These are phyloP conservation scores for Platichthys stellatus DNA, from an alignment of 2,113 vertebrate species.

Conservation along the genomic window DNA sequence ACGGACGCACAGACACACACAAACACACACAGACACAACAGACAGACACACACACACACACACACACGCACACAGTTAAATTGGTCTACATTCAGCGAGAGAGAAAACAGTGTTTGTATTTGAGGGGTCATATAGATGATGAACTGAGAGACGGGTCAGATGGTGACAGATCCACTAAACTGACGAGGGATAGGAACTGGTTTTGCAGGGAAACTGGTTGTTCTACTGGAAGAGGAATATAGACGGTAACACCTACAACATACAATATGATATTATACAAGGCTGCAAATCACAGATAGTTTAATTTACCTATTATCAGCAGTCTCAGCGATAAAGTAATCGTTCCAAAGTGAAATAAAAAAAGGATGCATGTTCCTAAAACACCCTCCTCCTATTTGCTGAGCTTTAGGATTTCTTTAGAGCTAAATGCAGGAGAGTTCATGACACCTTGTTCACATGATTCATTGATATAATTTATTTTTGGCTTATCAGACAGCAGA, in stretches of 20 bases:
- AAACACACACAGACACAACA: background rate
- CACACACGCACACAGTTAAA: too few relatives aligned
- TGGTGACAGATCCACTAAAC: background rate
- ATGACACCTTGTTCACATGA: slow-evolving; percentile 6
- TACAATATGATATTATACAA: background rate
- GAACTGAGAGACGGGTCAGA: background rate
- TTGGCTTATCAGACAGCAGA: background rate
- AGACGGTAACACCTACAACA: background rate
- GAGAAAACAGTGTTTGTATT: background rate
- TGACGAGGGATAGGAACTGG: background rate
- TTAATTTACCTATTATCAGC: too few relatives aligned
- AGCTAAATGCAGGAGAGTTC: background rate
- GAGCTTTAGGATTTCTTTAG: background rate
- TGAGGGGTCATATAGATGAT: background rate
- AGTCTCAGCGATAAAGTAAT: background rate
- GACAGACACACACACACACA: slow-evolving; percentile 11
- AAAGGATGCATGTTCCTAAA: too few relatives aligned
- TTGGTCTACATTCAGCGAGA: background rate
- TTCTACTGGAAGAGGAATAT: background rate
- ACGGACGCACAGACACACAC: slow-evolving; percentile 9
- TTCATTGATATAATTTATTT: background rate
- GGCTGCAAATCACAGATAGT: too few relatives aligned
- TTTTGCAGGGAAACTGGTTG: background rate
- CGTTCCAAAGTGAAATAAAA: too few relatives aligned
- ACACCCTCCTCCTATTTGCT: background rate